A percentile compares a stretch with the other conserved stretches of the same genome.
Conservation (phyloP, 2,888 invertebrate species). For the Synergus laeviventris region DNA sequence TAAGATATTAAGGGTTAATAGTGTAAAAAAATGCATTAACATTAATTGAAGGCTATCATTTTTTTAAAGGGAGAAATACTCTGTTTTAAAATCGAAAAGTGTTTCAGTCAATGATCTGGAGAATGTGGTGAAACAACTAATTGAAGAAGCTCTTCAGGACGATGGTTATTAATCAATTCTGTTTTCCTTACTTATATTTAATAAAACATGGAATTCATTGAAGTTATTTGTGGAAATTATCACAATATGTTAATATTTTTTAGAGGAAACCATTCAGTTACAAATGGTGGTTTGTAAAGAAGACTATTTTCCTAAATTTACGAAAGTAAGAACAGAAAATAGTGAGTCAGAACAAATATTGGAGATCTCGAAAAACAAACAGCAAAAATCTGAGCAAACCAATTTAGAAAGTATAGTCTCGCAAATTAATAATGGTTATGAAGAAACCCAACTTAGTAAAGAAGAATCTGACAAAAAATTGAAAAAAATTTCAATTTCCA, state of each 20-base stretch:
- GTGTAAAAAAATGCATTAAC: not conserved
- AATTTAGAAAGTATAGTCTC: not conserved
- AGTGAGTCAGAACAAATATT: not conserved
- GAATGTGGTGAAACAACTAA: constrained; percentile 55
- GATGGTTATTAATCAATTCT: constrained; percentile 48
- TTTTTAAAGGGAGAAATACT: not conserved
- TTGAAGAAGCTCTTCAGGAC: constrained; percentile 51
- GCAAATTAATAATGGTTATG: not conserved
- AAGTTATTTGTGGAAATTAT: not conserved
- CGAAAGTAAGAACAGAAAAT: constrained; percentile 32
- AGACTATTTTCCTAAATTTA: not conserved
- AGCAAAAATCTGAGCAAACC: not conserved
- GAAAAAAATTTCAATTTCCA: not conserved
- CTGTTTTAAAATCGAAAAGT: constrained; percentile 46
- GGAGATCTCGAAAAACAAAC: not conserved
- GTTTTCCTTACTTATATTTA: not conserved
- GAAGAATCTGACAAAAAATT: not conserved
- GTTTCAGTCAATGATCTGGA: constrained; percentile 58
- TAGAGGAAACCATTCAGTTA: not conserved
- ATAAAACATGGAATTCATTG: not conserved
- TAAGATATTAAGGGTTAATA: not conserved
- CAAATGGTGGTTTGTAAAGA: not conserved
- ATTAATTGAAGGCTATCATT: not conserved
- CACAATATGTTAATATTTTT: not conserved
- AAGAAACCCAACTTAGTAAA: not conserved